Conservation (phyloP, 2,113 vertebrate genomes). For the Zootoca vivipara region DNA sequence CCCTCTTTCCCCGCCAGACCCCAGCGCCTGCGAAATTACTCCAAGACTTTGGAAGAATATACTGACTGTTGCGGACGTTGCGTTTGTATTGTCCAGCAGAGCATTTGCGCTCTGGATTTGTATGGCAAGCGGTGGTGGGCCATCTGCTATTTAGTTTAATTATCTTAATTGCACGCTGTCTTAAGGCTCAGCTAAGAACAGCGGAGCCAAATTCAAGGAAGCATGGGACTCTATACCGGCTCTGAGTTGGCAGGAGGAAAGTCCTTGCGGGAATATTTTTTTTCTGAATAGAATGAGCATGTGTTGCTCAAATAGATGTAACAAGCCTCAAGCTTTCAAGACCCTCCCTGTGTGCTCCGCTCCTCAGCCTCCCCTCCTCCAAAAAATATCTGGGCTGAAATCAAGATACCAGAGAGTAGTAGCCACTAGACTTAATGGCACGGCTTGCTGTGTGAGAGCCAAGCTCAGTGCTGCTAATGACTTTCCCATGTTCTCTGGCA, state of each 20-base stretch:
- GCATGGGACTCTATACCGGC: neutral
- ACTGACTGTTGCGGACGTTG: neutral
- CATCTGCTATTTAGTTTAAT: constrained; percentile 51
- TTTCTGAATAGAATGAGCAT: neutral
- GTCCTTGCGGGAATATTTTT: neutral
- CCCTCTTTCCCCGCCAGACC: neutral
- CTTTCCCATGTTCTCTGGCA: constrained; percentile 30
- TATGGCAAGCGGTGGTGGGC: constrained; percentile 29
- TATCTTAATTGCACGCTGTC: constrained; percentile 47
- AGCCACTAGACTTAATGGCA: neutral
- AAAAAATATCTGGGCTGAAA: neutral
- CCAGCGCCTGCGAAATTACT: neutral
- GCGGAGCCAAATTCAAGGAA: neutral
- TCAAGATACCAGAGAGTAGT: neutral
- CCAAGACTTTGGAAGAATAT: constrained; percentile 8
- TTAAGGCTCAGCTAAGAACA: constrained; percentile 23
- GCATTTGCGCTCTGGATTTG: neutral
- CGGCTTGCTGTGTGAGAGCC: neutral
- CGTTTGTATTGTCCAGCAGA: constrained; percentile 39
- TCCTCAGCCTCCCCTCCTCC: no score
- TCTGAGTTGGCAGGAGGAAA: neutral
- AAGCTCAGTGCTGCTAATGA: neutral
- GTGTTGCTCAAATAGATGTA: neutral
- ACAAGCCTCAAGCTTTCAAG: neutral
- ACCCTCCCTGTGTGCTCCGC: no score